Conservation (phyloP, 2,797 vertebrate species). For the Borostomias antarcticus region DNA sequence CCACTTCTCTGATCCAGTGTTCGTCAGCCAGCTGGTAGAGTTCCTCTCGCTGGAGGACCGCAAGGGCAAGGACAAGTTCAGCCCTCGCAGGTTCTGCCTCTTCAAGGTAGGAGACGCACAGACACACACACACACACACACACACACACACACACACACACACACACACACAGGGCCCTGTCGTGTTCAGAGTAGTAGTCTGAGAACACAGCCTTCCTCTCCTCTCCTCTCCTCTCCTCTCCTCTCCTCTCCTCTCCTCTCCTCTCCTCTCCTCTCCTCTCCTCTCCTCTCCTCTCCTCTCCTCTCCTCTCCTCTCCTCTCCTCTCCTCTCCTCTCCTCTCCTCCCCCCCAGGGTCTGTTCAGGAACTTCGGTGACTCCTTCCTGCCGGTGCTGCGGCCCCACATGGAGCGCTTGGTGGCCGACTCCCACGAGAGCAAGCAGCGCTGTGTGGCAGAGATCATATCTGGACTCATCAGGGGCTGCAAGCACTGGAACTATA, state of each 20-base stretch:
- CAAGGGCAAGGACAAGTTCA: slow-evolving; percentile 99
- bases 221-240: not conserved
- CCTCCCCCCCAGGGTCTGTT: slow-evolving; percentile 85
- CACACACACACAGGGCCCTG: not conserved
- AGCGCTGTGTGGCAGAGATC: slow-evolving; percentile 94
- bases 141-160: not conserved
- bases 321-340: not conserved
- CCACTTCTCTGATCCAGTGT: slow-evolving; percentile 92
- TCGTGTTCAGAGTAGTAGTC: too few species aligned
- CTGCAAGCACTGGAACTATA: slow-evolving; percentile 90
- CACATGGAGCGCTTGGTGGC: slow-evolving; percentile 90
- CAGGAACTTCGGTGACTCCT: slow-evolving; percentile 90
- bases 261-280: not conserved
- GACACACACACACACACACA: not conserved
- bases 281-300: not conserved
- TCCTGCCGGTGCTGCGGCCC: slow-evolving; percentile 86
- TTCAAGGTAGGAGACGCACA: slow-evolving; percentile 87
- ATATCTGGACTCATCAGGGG: slow-evolving; percentile 95
- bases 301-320: not conserved
- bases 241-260: too few species aligned
- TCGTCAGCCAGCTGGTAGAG: slow-evolving; percentile 93
- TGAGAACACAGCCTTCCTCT: not conserved
- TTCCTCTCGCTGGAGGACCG: slow-evolving; percentile 97
- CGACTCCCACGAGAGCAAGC: slow-evolving; percentile 94
- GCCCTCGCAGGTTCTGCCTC: slow-evolving; percentile 94